Evolutionary conservation across 2,797 vertebrate species (phyloP), one percentile per base, ranked within the genome.

Genomic region (Poecilia wingei): DNA sequence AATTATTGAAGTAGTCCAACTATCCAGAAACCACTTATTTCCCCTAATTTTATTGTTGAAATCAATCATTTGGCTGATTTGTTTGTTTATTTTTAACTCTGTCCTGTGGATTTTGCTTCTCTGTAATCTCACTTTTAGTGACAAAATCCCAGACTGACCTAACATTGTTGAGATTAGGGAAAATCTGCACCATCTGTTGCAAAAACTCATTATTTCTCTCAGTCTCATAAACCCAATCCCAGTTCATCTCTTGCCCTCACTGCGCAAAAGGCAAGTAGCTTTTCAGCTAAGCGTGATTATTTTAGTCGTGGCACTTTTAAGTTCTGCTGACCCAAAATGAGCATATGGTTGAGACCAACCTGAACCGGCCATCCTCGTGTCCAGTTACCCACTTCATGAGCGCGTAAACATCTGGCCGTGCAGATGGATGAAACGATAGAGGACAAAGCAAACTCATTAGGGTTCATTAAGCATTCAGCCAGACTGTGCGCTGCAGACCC

Each of bases 401-500:
- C 43, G 43, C 12, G 51, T 16, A 72, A 86, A 90, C 90, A 94
- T 91, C 89, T 93, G 92, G 86, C 77, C 33, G 57, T 81, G 47
- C 91, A 93, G 91, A 92, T 92, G 91, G 92, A 82, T 78, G 77
- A 76, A 89, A 90, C 82, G 39, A 77, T 64, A 55, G 76, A 76
- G 81, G 79, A 87, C 83, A 89, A 90, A 86, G 82, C 75, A 84
- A 86, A 84, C 78, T 77, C 80, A 85, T 88, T 80, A 77, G 71
- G 64, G 43, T 57, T 77, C 57, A 53, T 82, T 88, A 90, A 84
- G 75, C 68, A 76, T 88, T 81, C 79, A 74, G 78, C 84, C 79
- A 59, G 76, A 71, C 51, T 66, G 69, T 83, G 74, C 77, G 61
- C 77, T 76, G 71, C 45, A 75, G 82, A 61, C 84, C 82, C 87